These are phyloP conservation scores for Stomatorhinus ivindoensis DNA, from an alignment of 2,113 vertebrate species.

Conservation along the genomic window DNA sequence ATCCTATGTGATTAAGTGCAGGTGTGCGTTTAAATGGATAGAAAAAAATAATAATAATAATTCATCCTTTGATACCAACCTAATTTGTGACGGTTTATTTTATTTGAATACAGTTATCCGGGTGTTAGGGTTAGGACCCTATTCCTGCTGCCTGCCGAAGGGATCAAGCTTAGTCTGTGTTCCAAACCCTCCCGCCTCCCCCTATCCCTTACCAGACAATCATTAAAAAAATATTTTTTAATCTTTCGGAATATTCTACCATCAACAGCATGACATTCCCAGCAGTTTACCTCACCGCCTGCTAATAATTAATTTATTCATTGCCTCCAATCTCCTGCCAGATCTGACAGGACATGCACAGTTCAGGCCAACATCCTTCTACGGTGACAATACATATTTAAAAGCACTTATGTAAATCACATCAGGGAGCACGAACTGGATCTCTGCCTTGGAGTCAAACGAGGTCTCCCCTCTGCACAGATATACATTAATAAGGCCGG, in stretches of 20 bases:
- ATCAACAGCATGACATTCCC: not conserved
- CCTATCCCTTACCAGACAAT: not conserved
- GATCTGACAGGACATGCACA: not conserved
- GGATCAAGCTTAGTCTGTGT: not conserved
- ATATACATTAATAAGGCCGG: not conserved
- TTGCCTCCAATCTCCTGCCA: not conserved
- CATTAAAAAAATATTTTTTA: not conserved
- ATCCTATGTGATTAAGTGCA: not conserved
- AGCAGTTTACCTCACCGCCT: not conserved
- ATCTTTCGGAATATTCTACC: not conserved
- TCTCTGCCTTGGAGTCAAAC: slow-evolving; percentile 2
- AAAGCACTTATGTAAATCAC: slow-evolving; percentile 1
- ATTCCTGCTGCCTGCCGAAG: not conserved
- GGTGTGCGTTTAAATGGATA: too few species aligned
- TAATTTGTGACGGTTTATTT: not conserved
- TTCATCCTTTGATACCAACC: not conserved
- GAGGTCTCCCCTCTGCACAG: not conserved
- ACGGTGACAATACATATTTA: slow-evolving; percentile 16
- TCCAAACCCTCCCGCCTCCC: not conserved
- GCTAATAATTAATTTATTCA: not conserved
- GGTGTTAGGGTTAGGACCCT: not conserved
- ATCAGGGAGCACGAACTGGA: not conserved
- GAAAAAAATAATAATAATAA: too few species aligned
- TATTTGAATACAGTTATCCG: not conserved
- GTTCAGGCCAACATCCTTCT: not conserved